phyloP scores from a whole-genome alignment of 1,140 invertebrate species.

The Rhagoletis zephyria region DNA sequence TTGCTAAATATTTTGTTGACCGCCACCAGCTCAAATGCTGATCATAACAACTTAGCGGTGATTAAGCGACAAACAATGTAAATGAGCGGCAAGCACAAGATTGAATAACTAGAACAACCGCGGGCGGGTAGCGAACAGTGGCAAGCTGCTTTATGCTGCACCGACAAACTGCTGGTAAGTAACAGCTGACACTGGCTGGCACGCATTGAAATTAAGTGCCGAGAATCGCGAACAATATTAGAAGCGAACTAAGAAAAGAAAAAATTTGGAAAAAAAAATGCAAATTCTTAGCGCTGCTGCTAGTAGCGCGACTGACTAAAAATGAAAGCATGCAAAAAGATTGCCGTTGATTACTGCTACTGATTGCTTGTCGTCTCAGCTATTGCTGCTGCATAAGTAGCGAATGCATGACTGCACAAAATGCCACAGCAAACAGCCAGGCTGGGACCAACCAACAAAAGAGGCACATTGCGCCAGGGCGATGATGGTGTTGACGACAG shows the following conservation, averaged over 20 bases:
- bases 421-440: constrained; percentile 1
- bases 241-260: not conserved
- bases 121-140: not conserved
- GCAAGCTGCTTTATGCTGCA: not conserved
- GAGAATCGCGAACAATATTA: no score
- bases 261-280: not conserved
- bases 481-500: no score
- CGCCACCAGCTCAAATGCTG: not conserved
- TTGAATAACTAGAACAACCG: not conserved
- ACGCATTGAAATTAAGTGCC: not conserved
- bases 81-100: constrained; percentile 1
- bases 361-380: not conserved
- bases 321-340: constrained; percentile 32
- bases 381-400: not conserved
- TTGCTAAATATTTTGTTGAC: constrained; percentile 4
- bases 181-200: constrained; percentile 5
- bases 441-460: no score
- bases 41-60: constrained; percentile 40
- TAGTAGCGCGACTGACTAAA: not conserved
- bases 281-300: not conserved
- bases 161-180: not conserved
- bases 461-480: no score
- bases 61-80: constrained; percentile 38
- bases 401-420: constrained; percentile 41
- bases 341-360: constrained; percentile 5